Evolutionary conservation across 2,113 vertebrate genomes (phyloP).

Genomic region (Mus spicilegus): DNA sequence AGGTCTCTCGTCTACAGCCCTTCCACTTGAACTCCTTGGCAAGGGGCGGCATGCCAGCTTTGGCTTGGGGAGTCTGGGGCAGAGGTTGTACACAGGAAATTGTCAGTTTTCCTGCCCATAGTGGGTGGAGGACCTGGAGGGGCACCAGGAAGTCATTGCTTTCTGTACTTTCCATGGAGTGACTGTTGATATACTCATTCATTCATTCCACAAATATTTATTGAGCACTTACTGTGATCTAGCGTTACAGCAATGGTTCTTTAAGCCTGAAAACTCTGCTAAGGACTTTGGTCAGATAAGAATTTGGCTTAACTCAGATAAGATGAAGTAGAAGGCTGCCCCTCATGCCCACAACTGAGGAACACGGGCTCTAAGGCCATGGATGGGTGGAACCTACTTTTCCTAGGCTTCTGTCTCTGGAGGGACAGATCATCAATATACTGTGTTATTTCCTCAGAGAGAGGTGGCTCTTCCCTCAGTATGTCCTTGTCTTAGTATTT

Average conservation of each 20-base stretch:
- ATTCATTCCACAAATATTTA: neutral
- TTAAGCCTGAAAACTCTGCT: neutral
- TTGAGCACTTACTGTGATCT: neutral
- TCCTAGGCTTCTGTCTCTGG: neutral
- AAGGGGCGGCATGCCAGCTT: neutral
- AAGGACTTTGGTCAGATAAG: neutral
- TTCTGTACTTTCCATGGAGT: neutral
- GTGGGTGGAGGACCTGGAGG: neutral
- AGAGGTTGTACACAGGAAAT: neutral
- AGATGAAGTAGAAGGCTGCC: neutral
- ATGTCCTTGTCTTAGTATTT: neutral
- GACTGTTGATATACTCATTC: neutral
- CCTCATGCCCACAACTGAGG: neutral
- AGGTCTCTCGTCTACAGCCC: neutral
- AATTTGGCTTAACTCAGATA: neutral
- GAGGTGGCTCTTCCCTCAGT: neutral
- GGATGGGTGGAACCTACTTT: neutral
- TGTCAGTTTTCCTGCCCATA: neutral
- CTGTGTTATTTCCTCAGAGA: neutral
- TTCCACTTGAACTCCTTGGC: neutral
- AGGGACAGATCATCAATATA: neutral
- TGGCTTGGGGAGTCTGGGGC: neutral
- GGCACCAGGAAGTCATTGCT: neutral
- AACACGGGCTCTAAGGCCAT: neutral
- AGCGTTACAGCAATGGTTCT: neutral